These are phyloP conservation scores for Pseudobourletiella spinata DNA, from an alignment of 1,140 invertebrate species.

Conservation along the genomic window DNA sequence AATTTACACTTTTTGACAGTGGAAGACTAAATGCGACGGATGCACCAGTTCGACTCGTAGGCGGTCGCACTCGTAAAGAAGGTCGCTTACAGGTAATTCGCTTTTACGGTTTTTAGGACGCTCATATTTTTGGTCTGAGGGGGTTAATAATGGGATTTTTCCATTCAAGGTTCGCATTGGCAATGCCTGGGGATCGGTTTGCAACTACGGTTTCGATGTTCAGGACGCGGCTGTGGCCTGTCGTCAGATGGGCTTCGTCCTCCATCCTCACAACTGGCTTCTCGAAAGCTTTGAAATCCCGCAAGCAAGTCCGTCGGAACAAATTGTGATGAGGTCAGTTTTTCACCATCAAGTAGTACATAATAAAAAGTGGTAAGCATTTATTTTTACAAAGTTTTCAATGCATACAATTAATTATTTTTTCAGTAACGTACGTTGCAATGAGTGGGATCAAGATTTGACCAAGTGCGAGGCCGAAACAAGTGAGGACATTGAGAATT, in stretches of 20 bases:
- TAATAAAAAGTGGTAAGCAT: background rate
- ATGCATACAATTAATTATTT: too few relatives aligned
- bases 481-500: constrained; percentile 73
- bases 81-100: constrained; percentile 64
- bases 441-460: constrained; percentile 83
- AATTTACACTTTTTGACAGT: constrained; percentile 55
- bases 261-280: constrained; percentile 88
- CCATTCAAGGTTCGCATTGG: constrained; percentile 58
- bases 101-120: background rate
- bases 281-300: constrained; percentile 71
- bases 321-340: constrained; percentile 55
- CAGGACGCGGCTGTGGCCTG: constrained; percentile 85
- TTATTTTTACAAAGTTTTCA: background rate
- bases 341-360: background rate
- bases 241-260: constrained; percentile 83
- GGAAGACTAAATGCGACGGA: constrained; percentile 52
- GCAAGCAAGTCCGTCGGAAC: constrained; percentile 61
- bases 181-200: constrained; percentile 91
- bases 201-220: constrained; percentile 92
- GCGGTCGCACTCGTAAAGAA: constrained; percentile 62
- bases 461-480: constrained; percentile 74
- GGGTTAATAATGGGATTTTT: background rate
- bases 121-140: background rate
- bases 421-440: constrained; percentile 76
- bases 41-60: constrained; percentile 63